phyloP scores from a whole-genome alignment of 2,797 vertebrate genomes.

The Steatocranus sp. region DNA sequence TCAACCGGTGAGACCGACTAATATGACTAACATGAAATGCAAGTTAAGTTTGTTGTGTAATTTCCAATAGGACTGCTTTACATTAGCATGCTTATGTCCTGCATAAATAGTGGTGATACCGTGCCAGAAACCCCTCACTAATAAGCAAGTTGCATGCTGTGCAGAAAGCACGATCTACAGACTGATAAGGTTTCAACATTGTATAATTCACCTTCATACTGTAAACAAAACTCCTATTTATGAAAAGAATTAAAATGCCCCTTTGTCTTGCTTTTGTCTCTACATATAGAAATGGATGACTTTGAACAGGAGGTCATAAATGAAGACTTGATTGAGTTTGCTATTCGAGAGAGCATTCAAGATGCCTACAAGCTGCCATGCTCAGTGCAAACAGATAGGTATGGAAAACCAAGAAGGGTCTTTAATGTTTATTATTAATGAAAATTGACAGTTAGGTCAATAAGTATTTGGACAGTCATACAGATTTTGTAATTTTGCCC shows the following conservation, averaged over 20 bases:
- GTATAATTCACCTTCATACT: neutral
- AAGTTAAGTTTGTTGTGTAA: neutral
- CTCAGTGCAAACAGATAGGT: slow-evolving; percentile 69
- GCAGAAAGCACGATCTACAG: neutral
- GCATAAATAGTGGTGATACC: neutral
- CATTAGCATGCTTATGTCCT: neutral
- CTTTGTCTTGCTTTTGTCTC: neutral
- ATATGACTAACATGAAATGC: neutral
- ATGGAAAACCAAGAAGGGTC: neutral
- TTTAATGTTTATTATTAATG: neutral
- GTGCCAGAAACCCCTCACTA: neutral
- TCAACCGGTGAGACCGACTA: slow-evolving; percentile 37
- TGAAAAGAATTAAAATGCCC: neutral
- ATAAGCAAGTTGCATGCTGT: neutral
- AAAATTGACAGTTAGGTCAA: neutral
- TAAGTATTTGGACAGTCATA: neutral
- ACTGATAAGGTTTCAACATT: neutral
- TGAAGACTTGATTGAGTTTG: slow-evolving; percentile 79
- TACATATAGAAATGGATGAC: slow-evolving; percentile 70
- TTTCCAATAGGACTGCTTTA: neutral
- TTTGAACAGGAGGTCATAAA: slow-evolving; percentile 63
- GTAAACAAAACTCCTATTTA: neutral
- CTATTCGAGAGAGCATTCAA: slow-evolving; percentile 80
- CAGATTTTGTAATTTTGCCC: neutral
- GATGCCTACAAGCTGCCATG: slow-evolving; percentile 68